phyloP scores from a whole-genome alignment of 1,140 invertebrate species.

The Zaprionus lachaisei region DNA sequence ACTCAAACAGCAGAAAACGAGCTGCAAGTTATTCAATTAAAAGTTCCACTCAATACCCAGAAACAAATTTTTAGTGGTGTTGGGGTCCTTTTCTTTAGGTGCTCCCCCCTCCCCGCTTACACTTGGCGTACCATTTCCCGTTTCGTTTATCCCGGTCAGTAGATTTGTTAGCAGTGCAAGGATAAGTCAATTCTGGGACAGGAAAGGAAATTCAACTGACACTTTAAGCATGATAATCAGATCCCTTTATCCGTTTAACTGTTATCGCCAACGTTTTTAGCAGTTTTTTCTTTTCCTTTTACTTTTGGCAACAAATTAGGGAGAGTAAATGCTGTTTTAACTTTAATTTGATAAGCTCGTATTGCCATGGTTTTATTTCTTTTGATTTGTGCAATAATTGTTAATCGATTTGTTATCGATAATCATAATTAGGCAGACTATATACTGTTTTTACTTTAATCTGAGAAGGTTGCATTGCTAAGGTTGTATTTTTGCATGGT shows the following conservation, averaged over 20 bases:
- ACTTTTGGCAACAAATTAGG: constrained; percentile 2
- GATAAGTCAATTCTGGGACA: constrained; percentile 15
- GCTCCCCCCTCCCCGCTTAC: neutral
- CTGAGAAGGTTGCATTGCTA: neutral
- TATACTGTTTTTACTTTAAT: neutral
- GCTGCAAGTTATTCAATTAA: constrained; percentile 81
- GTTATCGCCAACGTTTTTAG: constrained; percentile 4
- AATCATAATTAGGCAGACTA: no score
- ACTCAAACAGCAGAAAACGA: constrained; percentile 61
- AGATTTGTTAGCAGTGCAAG: neutral
- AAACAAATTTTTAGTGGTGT: constrained; percentile 33
- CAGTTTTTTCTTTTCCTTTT: neutral
- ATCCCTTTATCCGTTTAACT: constrained; percentile 5
- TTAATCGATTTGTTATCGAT: no score
- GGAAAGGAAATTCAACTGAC: constrained; percentile 9
- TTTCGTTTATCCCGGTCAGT: constrained; percentile 13
- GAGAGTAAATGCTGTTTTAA: neutral
- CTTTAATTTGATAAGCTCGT: neutral
- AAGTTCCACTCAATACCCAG: constrained; percentile 67
- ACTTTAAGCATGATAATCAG: constrained; percentile 11
- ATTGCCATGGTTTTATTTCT: neutral
- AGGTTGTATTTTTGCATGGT: neutral
- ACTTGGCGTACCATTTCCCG: neutral
- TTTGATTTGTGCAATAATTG: neutral
- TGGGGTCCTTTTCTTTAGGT: neutral